Conservation (phyloP, 2,888 invertebrate species). For the Gisinianus flammeolus region DNA sequence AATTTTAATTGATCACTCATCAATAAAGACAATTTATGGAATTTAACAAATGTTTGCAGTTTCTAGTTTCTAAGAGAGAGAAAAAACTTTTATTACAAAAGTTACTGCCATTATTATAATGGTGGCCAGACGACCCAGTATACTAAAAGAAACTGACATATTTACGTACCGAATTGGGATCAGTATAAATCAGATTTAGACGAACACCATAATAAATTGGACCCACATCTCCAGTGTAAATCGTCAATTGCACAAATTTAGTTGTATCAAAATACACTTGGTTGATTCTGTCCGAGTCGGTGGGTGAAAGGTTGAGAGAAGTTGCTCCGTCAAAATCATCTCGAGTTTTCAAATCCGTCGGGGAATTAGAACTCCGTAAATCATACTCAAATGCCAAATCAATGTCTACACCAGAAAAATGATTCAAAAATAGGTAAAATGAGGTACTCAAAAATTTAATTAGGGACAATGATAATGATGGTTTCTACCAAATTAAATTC, state of each 20-base stretch:
- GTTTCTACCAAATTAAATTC: background rate
- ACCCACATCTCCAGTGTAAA: background rate
- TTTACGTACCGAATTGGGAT: no score
- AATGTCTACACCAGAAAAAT: no score
- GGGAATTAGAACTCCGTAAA: background rate
- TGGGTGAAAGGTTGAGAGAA: background rate
- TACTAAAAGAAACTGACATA: no score
- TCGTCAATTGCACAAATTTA: background rate
- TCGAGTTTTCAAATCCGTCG: background rate
- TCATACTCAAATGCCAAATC: background rate
- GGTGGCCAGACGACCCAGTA: no score
- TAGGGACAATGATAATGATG: background rate
- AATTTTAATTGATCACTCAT: no score
- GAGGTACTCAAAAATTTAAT: background rate
- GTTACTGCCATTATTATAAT: no score
- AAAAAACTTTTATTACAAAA: no score
- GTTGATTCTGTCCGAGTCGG: background rate
- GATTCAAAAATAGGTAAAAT: no score
- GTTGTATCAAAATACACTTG: background rate
- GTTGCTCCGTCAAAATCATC: background rate
- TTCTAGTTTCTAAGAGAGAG: no score
- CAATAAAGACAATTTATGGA: no score
- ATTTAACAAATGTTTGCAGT: no score
- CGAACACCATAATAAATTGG: conserved; percentile 1
- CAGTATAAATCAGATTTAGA: background rate